Base-by-base conservation (phyloP, 2,888 invertebrate species). In the Suillia variegata region DNA sequence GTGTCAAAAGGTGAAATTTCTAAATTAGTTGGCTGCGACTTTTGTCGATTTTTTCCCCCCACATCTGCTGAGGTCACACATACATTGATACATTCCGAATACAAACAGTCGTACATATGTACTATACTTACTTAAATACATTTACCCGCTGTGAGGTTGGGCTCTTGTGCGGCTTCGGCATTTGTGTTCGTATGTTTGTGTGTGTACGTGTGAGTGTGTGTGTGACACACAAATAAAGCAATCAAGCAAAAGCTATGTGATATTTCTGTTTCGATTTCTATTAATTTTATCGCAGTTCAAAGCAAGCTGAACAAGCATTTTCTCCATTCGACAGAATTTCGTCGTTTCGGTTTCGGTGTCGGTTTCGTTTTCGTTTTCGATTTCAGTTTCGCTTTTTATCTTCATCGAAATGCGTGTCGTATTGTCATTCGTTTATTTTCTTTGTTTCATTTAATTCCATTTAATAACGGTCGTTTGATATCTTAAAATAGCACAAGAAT, bases 1-100 rank as follows among this genome's bases (percentile, higher is more conserved):
- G 59, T 64, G 64, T 62, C 60, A 62, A 62, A 62, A 62, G 62
- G 59, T 64, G 58, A 64, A 62, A 64, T 64, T 58, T 54, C 58
- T 60, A 62, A 64, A 64, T 62, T 62, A 62, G 64, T 60, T 56
- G n/a, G 26, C 45, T 42, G 34, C 20, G 55, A 48, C 53, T 21
- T 47, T 33, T 55, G 15, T 22, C 34, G 20, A 45, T 50, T 45
- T 50, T 31, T n/a, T 54, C 33, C 13, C 24, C 15, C 55, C 22
- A 22, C 13, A 8, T 21, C 6, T 21, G 22, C 22, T 50, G n/a
- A n/a, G n/a, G n/a, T n/a, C n/a, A n/a, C n/a, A n/a, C n/a, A n/a
- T 48, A 22, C 6, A 10, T 48, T 5, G 48, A 48, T 48, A 21
- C 48, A 48, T 21, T 48, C 15, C n/a, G n/a, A n/a, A n/a, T 33